phyloP scores from a whole-genome alignment of 1,140 invertebrate species.

The Halictus rubicundus region DNA sequence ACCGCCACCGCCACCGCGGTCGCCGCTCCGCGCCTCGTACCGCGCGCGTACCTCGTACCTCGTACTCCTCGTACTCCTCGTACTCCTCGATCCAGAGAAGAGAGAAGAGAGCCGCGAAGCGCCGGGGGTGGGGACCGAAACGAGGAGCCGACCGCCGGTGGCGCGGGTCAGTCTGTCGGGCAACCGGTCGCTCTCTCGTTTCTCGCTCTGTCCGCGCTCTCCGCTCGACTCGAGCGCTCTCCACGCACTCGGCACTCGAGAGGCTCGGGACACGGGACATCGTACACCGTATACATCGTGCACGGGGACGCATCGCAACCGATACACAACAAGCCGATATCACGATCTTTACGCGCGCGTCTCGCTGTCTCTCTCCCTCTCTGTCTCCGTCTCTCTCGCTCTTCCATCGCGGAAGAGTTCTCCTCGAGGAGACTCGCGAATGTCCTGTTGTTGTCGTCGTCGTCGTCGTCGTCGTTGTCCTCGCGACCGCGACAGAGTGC shows the following conservation, averaged over 20 bases:
- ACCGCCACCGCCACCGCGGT: too few relatives aligned
- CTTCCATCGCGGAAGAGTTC: too few relatives aligned
- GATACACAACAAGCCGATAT: neutral
- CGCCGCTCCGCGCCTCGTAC: too few relatives aligned
- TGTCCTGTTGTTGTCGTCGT: neutral
- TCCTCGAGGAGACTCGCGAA: too few relatives aligned
- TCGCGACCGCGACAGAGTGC: neutral
- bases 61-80: too few relatives aligned
- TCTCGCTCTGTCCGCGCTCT: constrained; percentile 58
- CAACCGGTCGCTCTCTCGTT: constrained; percentile 77
- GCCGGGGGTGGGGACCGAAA: constrained; percentile 66
- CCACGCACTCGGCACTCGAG: constrained; percentile 14
- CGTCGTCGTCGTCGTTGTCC: too few relatives aligned
- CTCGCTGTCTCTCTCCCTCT: too few relatives aligned
- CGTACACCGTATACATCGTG: constrained; percentile 1
- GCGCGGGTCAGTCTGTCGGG: constrained; percentile 80
- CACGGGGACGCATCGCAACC: neutral
- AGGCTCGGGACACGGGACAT: constrained; percentile 24
- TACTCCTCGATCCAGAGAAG: too few relatives aligned
- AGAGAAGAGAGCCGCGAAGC: constrained; percentile 25
- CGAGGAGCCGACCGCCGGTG: constrained; percentile 76
- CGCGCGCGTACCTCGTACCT: too few relatives aligned
- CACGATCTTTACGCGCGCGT: neutral
- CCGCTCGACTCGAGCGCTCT: constrained; percentile 40
- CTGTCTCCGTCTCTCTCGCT: too few relatives aligned